A percentile compares a stretch with the other conserved stretches of the same genome.
Evolutionary conservation across 2,113 vertebrate species (phyloP).

Genomic region (Caranx ignobilis): DNA sequence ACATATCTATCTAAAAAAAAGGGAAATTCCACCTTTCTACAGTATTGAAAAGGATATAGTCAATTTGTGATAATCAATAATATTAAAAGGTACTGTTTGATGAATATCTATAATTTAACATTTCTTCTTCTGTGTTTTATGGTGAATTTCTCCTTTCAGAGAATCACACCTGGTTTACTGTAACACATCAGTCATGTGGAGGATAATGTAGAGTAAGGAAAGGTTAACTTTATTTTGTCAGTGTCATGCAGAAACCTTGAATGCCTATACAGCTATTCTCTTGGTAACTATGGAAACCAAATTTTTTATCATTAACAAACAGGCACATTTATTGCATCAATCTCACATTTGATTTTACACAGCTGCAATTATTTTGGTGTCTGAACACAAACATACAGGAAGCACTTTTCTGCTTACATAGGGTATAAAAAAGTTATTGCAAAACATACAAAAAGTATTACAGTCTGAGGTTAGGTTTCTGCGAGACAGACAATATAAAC

Average conservation of each 20-base stretch:
- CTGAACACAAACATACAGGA: slow-evolving; percentile 11
- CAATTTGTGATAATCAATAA: neutral
- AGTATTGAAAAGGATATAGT: neutral
- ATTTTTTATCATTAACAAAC: neutral
- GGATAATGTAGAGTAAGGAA: neutral
- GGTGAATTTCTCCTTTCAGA: slow-evolving; percentile 27
- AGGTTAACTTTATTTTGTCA: neutral
- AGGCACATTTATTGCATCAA: neutral
- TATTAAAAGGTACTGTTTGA: neutral
- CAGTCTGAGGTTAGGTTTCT: slow-evolving; percentile 26
- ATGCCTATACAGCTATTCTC: neutral
- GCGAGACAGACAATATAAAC: slow-evolving; percentile 23
- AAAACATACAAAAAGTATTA: neutral
- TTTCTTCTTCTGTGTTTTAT: slow-evolving; percentile 12
- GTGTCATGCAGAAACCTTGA: slow-evolving; percentile 47
- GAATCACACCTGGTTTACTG: neutral
- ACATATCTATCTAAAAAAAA: neutral
- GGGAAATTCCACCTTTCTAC: slow-evolving; percentile 20
- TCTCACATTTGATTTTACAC: neutral
- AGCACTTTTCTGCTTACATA: neutral
- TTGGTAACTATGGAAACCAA: neutral
- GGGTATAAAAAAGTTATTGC: neutral
- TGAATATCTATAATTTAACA: neutral
- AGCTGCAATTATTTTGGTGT: neutral
- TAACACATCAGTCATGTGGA: slow-evolving; percentile 5